Evolutionary conservation across 1,140 invertebrate genomes (phyloP).

Genomic region (Penaeus vannamei): DNA sequence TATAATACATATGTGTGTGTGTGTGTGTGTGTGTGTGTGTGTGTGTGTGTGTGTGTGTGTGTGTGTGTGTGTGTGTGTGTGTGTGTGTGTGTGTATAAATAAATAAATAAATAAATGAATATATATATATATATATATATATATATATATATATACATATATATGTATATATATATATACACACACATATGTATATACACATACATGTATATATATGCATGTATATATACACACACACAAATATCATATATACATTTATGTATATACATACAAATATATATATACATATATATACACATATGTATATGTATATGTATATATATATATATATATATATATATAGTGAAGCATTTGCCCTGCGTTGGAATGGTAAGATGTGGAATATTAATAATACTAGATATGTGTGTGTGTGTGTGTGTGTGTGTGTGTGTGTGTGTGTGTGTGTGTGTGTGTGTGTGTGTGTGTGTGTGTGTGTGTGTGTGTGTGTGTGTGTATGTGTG

Average conservation of each 20-base stretch:
- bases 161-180: conserved; percentile 2
- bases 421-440: neutral
- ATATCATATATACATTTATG: neutral
- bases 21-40: neutral
- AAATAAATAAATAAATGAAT: neutral
- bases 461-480: neutral
- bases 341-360: no score
- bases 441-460: conserved; percentile 5
- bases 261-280: neutral
- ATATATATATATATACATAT: neutral
- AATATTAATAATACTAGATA: neutral
- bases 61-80: neutral
- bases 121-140: neutral
- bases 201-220: neutral
- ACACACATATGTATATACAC: neutral
- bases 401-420: neutral
- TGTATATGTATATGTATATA: neutral
- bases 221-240: neutral
- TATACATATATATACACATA: conserved; percentile 32
- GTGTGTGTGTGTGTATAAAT: neutral
- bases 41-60: neutral
- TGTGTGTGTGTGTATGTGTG: neutral
- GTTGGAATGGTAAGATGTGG: neutral
- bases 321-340: neutral
- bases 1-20: neutral